Conservation (phyloP, 2,888 invertebrate species). For the Therioaphis trifolii region DNA sequence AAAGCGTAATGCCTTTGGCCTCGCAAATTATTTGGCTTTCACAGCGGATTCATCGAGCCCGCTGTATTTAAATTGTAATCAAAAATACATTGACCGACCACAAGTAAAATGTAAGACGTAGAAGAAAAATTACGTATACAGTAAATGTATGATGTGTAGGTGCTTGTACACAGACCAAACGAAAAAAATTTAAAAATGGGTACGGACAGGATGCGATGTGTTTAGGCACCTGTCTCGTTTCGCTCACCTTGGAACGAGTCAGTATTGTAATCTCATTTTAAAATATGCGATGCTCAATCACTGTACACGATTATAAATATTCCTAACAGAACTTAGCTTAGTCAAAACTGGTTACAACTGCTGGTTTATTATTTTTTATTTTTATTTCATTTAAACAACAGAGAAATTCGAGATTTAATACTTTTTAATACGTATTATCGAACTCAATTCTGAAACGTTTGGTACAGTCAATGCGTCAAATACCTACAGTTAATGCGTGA, state of each 20-base stretch:
- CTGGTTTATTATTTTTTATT: too few species aligned
- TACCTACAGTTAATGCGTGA: too few species aligned
- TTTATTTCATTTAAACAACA: too few species aligned
- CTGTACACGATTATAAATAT: too few species aligned
- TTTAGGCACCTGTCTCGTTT: background rate
- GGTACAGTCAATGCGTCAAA: too few species aligned
- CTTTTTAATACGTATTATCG: too few species aligned
- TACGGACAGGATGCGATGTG: background rate
- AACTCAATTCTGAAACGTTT: too few species aligned
- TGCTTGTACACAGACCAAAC: background rate
- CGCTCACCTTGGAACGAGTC: background rate
- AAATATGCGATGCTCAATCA: too few species aligned
- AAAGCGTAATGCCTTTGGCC: background rate
- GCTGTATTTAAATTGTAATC: slow-evolving; percentile 37
- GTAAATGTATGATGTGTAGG: background rate
- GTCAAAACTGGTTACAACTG: too few species aligned
- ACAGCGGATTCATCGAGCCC: slow-evolving; percentile 13
- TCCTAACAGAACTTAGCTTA: too few species aligned
- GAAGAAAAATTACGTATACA: background rate
- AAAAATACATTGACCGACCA: slow-evolving; percentile 21
- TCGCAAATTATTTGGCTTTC: slow-evolving; percentile 49
- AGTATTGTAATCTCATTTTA: background rate
- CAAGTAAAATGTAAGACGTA: background rate
- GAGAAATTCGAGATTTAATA: too few species aligned
- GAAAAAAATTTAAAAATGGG: background rate